These are phyloP conservation scores for Drosophila mauritiana DNA, from an alignment of 1,140 invertebrate species.

Conservation along the genomic window DNA sequence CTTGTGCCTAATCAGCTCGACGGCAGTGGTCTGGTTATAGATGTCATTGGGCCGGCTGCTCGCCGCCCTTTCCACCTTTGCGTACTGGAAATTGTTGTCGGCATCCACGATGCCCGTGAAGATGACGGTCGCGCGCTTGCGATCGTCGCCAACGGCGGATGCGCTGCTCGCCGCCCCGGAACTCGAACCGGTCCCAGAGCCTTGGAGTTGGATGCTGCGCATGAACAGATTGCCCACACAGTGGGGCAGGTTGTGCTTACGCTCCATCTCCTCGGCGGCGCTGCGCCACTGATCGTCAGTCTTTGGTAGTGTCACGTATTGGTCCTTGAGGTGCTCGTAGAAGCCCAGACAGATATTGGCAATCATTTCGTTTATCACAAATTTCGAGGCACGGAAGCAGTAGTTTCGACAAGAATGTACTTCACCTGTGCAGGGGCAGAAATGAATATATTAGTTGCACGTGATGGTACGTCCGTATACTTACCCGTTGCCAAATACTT, in stretches of 20 bases:
- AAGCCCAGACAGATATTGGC: conserved; percentile 84
- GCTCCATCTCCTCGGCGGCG: conserved; percentile 71
- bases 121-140: conserved; percentile 73
- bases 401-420: conserved; percentile 84
- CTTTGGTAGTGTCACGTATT: conserved; percentile 83
- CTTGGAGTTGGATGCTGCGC: conserved; percentile 77
- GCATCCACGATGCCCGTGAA: conserved; percentile 78
- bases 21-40: conserved; percentile 78
- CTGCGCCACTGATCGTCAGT: conserved; percentile 82
- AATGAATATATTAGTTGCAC: not conserved
- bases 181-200: conserved; percentile 17
- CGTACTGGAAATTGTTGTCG: conserved; percentile 79
- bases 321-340: conserved; percentile 82
- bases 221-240: conserved; percentile 78
- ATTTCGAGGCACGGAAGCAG: conserved; percentile 84
- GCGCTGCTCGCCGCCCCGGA: conserved; percentile 29
- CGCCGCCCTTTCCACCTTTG: conserved; percentile 70
- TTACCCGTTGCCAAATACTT: conserved; percentile 84
- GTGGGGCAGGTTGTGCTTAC: conserved; percentile 72
- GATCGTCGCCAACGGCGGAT: conserved; percentile 54
- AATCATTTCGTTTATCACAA: conserved; percentile 84
- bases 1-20: conserved; percentile 69
- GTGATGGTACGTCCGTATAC: not conserved
- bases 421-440: conserved; percentile 58
- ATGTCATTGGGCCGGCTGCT: conserved; percentile 73